These are phyloP conservation scores for Orcinus orca DNA, from an alignment of 2,113 vertebrate genomes.

Conservation along the genomic window DNA sequence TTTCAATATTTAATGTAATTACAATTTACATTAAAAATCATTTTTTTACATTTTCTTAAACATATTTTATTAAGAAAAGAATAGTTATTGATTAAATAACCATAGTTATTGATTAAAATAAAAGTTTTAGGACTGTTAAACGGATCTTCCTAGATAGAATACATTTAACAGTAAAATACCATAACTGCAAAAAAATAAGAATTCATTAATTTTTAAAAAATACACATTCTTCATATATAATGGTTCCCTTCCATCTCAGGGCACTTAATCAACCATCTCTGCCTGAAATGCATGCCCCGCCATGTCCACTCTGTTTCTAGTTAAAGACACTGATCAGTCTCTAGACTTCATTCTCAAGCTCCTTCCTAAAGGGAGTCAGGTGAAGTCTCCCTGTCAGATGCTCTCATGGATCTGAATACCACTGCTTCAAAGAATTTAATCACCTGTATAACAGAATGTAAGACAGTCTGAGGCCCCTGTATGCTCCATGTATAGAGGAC, in stretches of 20 bases:
- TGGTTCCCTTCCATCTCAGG: not conserved
- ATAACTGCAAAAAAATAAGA: not conserved
- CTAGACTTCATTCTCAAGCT: not conserved
- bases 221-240: not conserved
- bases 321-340: not conserved
- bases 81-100: not conserved
- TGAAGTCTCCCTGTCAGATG: not conserved
- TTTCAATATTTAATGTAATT: not conserved
- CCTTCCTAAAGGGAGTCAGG: not conserved
- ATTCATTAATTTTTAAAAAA: not conserved
- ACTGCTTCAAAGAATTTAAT: not conserved
- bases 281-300: not conserved
- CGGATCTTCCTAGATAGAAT: not conserved
- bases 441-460: not conserved
- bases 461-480: too few relatives aligned
- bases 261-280: not conserved
- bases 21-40: not conserved
- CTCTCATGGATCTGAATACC: not conserved
- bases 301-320: not conserved
- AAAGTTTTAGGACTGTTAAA: not conserved
- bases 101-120: not conserved
- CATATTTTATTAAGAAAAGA: not conserved
- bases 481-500: fast-evolving
- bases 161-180: conserved; percentile 19
- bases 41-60: conserved; percentile 15